phyloP scores from a whole-genome alignment of 2,888 invertebrate species.

The Gymnosoma rotundatum region DNA sequence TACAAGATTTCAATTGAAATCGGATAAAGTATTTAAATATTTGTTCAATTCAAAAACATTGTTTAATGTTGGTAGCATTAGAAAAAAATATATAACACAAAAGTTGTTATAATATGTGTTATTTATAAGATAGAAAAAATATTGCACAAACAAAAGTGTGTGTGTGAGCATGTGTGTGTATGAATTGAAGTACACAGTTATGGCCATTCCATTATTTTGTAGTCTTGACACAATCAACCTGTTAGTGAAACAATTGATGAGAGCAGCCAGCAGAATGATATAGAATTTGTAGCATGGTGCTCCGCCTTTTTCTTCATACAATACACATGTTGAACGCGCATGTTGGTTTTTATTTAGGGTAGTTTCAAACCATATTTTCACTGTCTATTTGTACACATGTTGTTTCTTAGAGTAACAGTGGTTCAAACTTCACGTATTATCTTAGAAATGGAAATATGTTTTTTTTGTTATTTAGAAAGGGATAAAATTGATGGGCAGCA shows the following conservation, averaged over 20 bases:
- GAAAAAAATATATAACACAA: neutral
- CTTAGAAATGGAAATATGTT: neutral
- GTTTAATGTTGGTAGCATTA: constrained; percentile 41
- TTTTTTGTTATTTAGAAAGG: too few species aligned
- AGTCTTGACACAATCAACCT: constrained; percentile 70
- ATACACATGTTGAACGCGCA: constrained; percentile 63
- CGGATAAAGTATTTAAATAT: constrained; percentile 37
- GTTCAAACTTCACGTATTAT: neutral
- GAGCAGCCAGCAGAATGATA: constrained; percentile 57
- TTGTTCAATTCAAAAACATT: constrained; percentile 36
- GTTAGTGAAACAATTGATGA: constrained; percentile 69
- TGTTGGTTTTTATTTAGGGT: constrained; percentile 69
- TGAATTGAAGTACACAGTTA: constrained; percentile 23
- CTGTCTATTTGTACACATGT: constrained; percentile 70
- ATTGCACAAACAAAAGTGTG: constrained; percentile 41
- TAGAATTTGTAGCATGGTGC: constrained; percentile 66
- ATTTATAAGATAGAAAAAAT: constrained; percentile 32
- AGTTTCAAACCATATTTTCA: constrained; percentile 70
- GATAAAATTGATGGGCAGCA: too few species aligned
- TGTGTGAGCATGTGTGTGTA: neutral
- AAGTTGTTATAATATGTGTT: constrained; percentile 47
- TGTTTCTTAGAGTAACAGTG: constrained; percentile 65
- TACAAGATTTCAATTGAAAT: constrained; percentile 29
- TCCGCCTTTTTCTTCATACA: constrained; percentile 67
- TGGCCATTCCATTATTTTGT: constrained; percentile 62